Conservation (phyloP, 1,140 invertebrate species). For the Danaus plexippus region DNA sequence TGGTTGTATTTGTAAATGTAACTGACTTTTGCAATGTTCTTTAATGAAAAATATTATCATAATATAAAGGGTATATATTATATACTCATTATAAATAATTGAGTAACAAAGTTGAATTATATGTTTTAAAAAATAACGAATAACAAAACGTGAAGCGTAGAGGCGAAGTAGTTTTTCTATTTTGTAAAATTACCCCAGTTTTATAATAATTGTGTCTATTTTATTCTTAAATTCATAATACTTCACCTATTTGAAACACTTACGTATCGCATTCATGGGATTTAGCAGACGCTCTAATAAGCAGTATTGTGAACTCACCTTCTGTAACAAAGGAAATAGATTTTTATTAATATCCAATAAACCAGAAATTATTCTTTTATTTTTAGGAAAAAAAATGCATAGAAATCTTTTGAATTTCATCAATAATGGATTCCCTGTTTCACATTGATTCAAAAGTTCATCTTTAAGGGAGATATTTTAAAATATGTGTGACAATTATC, state of each 20-base stretch:
- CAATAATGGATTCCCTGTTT: slow-evolving; percentile 30
- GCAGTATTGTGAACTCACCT: slow-evolving; percentile 51
- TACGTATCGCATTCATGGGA: slow-evolving; percentile 17
- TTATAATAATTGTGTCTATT: no score
- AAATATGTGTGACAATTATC: slow-evolving; percentile 71
- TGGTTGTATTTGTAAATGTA: neutral
- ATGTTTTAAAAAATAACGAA: no score
- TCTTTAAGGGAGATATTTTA: slow-evolving; percentile 47
- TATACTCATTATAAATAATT: neutral
- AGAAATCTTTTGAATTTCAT: slow-evolving; percentile 11
- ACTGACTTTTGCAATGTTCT: neutral
- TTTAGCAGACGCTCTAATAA: slow-evolving; percentile 18
- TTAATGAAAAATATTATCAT: slow-evolving; percentile 1
- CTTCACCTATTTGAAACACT: slow-evolving; percentile 9
- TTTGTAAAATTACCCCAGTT: no score
- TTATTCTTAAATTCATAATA: no score
- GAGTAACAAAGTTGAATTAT: no score
- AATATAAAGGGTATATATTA: slow-evolving; percentile 1
- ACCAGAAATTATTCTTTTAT: slow-evolving; percentile 9
- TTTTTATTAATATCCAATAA: slow-evolving; percentile 26
- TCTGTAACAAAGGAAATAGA: slow-evolving; percentile 57
- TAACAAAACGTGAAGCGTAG: no score
- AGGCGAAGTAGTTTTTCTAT: no score
- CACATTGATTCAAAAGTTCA: slow-evolving; percentile 39
- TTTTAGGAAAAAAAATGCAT: slow-evolving; percentile 27